Percentiles rank a stretch among this genome's conserved stretches.
Conservation (phyloP, 1,140 invertebrate species). For the Solenopsis fugax region DNA sequence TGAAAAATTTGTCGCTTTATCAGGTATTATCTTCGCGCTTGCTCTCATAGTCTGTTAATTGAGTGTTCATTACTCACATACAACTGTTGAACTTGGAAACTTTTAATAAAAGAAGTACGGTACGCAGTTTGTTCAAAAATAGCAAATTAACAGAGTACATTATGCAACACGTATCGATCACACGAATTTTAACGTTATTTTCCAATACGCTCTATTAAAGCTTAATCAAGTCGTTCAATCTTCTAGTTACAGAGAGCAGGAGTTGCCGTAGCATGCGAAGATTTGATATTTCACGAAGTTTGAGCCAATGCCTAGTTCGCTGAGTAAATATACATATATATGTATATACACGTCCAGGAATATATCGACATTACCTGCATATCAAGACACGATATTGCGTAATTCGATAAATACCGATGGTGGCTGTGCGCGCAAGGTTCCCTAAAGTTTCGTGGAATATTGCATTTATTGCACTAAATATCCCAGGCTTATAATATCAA, state of each 20-base stretch:
- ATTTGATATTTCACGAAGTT: conserved; percentile 58
- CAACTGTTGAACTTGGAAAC: background rate
- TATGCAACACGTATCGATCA: background rate
- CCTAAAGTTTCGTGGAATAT: conserved; percentile 21
- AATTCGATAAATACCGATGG: conserved; percentile 44
- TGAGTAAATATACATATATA: background rate
- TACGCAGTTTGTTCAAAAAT: background rate
- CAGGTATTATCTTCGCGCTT: background rate
- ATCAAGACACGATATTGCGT: conserved; percentile 27
- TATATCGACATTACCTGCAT: conserved; percentile 47
- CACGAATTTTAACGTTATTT: conserved; percentile 27
- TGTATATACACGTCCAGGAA: conserved; percentile 12
- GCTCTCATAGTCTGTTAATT: background rate
- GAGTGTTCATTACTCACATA: background rate
- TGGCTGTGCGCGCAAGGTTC: conserved; percentile 3
- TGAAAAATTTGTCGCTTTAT: conserved; percentile 25
- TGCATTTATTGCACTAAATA: conserved; percentile 18
- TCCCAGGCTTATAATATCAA: background rate
- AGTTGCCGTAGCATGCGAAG: conserved; percentile 35
- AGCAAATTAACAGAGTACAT: background rate
- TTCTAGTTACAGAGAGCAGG: conserved; percentile 25
- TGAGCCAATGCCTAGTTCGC: conserved; percentile 38
- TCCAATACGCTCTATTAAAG: background rate
- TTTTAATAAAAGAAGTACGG: background rate
- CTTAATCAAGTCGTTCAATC: conserved; percentile 53